phyloP scores from a whole-genome alignment of 2,113 vertebrate species.

The Burhinus bistriatus region DNA sequence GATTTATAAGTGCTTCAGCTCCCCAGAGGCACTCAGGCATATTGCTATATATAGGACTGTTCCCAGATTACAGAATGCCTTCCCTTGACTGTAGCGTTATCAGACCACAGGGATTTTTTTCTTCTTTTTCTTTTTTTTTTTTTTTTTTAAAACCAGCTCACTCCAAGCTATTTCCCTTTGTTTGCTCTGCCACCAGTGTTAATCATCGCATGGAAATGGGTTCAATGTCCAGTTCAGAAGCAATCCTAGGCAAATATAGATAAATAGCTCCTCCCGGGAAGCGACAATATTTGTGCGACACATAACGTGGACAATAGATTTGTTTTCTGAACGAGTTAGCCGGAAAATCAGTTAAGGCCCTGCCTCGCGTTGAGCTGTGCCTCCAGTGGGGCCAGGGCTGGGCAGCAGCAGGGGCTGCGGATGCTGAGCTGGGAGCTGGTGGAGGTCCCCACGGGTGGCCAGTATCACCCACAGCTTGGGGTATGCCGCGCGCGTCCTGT shows the following conservation, averaged over 20 bases:
- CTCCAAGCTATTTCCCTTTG: conserved; percentile 6
- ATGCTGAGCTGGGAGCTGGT: accelerated
- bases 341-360: background rate
- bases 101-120: conserved; percentile 40
- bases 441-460: accelerated
- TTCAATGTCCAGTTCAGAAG: conserved; percentile 44
- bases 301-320: background rate
- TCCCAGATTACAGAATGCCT: conserved; percentile 60
- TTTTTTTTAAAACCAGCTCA: background rate
- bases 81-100: conserved; percentile 37
- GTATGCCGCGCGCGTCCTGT: accelerated
- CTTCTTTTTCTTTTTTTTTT: background rate
- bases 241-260: conserved; percentile 12
- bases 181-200: background rate
- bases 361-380: background rate
- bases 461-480: accelerated
- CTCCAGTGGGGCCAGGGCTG: background rate
- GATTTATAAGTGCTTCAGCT: conserved; percentile 59
- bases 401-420: background rate
- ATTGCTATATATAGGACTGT: conserved; percentile 68
- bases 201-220: conserved; percentile 43
- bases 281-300: background rate
- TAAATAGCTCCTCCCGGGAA: background rate
- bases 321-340: background rate
- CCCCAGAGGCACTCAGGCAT: conserved; percentile 53